These are phyloP conservation scores for Solea solea DNA, from an alignment of 2,113 vertebrate genomes.

Conservation along the genomic window DNA sequence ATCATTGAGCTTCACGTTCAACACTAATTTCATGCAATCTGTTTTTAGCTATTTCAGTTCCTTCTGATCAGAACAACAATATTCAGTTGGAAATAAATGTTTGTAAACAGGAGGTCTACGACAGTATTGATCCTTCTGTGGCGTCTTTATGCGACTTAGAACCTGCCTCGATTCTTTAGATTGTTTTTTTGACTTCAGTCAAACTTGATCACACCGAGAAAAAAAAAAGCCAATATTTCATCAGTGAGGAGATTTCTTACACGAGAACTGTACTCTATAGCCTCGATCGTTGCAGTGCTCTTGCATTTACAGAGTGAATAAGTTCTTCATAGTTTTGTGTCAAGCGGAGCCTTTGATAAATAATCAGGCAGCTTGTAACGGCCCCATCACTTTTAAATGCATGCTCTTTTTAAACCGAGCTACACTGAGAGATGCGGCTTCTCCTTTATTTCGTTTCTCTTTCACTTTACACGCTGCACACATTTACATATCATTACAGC, in stretches of 20 bases:
- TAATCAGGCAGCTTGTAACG: slow-evolving; percentile 5
- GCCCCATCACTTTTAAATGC: slow-evolving; percentile 19
- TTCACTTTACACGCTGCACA: slow-evolving; percentile 33
- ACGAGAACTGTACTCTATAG: slow-evolving; percentile 10
- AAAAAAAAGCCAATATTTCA: neutral
- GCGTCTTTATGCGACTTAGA: neutral
- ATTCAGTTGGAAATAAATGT: slow-evolving; percentile 1
- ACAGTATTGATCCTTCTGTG: slow-evolving; percentile 6
- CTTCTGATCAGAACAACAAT: neutral
- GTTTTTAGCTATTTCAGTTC: no score
- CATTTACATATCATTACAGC: slow-evolving; percentile 40
- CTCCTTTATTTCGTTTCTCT: neutral
- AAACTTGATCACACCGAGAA: neutral
- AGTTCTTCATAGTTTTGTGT: slow-evolving; percentile 34
- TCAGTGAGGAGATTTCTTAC: slow-evolving; percentile 18
- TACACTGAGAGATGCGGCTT: neutral
- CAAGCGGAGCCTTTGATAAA: slow-evolving; percentile 58
- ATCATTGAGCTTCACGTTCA: no score
- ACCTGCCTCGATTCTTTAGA: slow-evolving; percentile 3
- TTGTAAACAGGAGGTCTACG: neutral
- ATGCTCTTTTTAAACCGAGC: slow-evolving; percentile 28
- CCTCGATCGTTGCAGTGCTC: slow-evolving; percentile 1
- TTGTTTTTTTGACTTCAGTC: no score
- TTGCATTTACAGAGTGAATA: slow-evolving; percentile 5
- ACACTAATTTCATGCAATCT: no score